Conservation (phyloP, 2,888 invertebrate genomes). For the Scrobipalpa atriplicella region DNA sequence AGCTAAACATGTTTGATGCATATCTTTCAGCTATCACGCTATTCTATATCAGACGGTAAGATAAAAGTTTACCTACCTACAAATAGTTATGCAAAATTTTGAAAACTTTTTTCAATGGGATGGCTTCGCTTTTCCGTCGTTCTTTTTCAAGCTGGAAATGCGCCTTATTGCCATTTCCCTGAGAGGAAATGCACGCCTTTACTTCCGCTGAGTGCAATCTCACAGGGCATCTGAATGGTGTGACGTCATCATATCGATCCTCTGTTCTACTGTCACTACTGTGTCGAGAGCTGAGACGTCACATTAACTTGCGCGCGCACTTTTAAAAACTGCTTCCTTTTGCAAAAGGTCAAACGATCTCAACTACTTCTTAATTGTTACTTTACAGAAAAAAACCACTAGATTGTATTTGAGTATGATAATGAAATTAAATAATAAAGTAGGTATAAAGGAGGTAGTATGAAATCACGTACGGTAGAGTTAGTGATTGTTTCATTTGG, state of each 20-base stretch:
- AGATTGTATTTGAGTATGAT: background rate
- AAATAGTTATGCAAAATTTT: background rate
- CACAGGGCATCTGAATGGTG: conserved; percentile 67
- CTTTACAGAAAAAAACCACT: background rate
- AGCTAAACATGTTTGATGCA: background rate
- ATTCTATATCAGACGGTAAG: no score
- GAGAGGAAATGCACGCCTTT: conserved; percentile 39
- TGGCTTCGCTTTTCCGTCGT: background rate
- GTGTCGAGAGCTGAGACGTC: conserved; percentile 42
- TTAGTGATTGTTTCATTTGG: conserved; percentile 69
- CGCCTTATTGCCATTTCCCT: background rate
- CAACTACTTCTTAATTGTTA: background rate
- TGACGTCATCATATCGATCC: conserved; percentile 78
- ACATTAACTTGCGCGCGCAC: conserved; percentile 53
- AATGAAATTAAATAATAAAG: background rate
- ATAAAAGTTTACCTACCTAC: background rate
- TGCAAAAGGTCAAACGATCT: background rate
- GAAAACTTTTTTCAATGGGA: background rate
- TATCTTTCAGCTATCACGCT: background rate
- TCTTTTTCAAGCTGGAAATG: background rate
- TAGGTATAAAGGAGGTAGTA: background rate
- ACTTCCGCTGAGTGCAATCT: conserved; percentile 48
- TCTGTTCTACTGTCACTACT: conserved; percentile 42
- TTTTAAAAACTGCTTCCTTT: conserved; percentile 14
- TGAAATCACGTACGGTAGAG: conserved; percentile 19